phyloP scores from a whole-genome alignment of 2,888 invertebrate genomes.

The Cryptophagus acutangulus region DNA sequence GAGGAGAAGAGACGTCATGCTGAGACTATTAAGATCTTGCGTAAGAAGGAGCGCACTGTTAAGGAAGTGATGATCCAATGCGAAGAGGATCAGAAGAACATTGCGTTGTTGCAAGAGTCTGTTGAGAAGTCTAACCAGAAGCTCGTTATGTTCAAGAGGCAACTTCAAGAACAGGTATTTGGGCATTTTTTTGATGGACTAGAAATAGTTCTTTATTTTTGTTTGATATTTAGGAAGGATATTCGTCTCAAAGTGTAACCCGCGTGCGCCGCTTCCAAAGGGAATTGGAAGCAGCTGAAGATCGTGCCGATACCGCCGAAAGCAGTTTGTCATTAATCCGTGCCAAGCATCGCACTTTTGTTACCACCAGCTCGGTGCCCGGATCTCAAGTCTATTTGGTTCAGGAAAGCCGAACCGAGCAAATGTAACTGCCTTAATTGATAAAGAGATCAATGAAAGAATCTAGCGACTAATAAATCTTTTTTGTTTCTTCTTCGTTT shows the following conservation, averaged over 20 bases:
- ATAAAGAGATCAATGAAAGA: slow-evolving; percentile 16
- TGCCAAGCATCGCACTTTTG: slow-evolving; percentile 97
- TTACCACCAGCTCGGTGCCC: slow-evolving; percentile 88
- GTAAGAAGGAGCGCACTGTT: slow-evolving; percentile 96
- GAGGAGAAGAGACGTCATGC: slow-evolving; percentile 96
- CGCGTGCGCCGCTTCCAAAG: slow-evolving; percentile 97
- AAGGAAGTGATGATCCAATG: slow-evolving; percentile 94
- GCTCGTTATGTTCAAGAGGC: slow-evolving; percentile 91
- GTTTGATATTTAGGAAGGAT: slow-evolving; percentile 64
- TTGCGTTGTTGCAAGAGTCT: slow-evolving; percentile 83
- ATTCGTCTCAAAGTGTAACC: slow-evolving; percentile 88
- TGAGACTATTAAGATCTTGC: slow-evolving; percentile 94
- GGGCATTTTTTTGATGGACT: slow-evolving; percentile 2
- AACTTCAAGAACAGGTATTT: slow-evolving; percentile 80
- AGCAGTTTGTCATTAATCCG: slow-evolving; percentile 91
- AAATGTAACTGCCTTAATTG: slow-evolving; percentile 37
- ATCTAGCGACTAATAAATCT: slow-evolving; percentile 24
- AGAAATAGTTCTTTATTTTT: slow-evolving; percentile 23
- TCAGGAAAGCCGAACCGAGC: slow-evolving; percentile 66
- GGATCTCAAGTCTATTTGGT: slow-evolving; percentile 89
- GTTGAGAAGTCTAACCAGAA: slow-evolving; percentile 84
- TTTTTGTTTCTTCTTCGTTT: neutral
- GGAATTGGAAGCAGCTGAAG: slow-evolving; percentile 95
- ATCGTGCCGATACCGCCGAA: slow-evolving; percentile 92
- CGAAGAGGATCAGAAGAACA: slow-evolving; percentile 96